Base-by-base conservation (phyloP, 2,113 vertebrate species). In the Aspidoscelis tigris region DNA sequence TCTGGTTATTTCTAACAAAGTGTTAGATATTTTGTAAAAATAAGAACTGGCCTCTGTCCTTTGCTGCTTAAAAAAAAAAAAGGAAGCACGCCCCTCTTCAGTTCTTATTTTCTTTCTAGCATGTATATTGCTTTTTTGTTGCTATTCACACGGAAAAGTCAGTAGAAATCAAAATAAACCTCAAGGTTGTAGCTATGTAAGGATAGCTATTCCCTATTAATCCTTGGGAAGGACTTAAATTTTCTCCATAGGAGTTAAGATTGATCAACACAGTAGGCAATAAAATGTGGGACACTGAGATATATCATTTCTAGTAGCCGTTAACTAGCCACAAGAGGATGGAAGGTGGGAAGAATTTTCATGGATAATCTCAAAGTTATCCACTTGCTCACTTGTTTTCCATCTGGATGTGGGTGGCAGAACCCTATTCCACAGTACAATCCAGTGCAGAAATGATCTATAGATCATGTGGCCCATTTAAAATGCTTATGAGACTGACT, bases 221-320 rank as follows among this genome's bases (percentile, higher is more conserved):
- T 33, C 33, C 58, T 47, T 47, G 14, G 33, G 72, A 7, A 18
- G 61, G 50, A 20, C 11, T 76, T 50, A 61, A 47, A n/a, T 33
- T 41, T 12, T 61, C 33, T 24, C 69, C 14, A 39, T 61, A 58
- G 11, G 39, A n/a, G 41, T 65, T 12, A 61, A 24, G 14, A 39
- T 58, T 70, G 18, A 50, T n/a, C 47, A 21, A 10, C 18, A 6
- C 64, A 22, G 11, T 21, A 12, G 44, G 50, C 10, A 26, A 9
- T 53, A 77, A 61, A 77, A n/a, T 7, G 68, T 1, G 24, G 47
- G 33, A 7, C 39, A 43, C 47, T 14, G 18, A 66, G 33, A 6
- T 8, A 20, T 72, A 33, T 20, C 3, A 22, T 1, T 4, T 0
- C 16, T 20, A n/a, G 22, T 33, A 26, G 3, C 0, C 0, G 0